Conservation (phyloP, 2,888 invertebrate species). For the Hirtodrosophila alboralis region DNA sequence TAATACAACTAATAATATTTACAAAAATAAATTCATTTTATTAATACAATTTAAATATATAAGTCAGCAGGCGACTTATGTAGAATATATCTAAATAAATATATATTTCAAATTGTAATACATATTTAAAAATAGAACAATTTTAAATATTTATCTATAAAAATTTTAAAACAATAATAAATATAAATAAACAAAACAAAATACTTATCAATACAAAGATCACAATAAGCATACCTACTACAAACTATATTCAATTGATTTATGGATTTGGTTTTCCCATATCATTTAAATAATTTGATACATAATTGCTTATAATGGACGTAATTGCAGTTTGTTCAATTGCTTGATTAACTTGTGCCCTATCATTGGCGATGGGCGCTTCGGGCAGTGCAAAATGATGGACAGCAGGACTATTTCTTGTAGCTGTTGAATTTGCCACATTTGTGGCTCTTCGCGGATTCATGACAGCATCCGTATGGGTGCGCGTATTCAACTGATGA, state of each 20-base stretch:
- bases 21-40: too few species aligned
- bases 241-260: background rate
- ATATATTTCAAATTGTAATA: too few species aligned
- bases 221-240: background rate
- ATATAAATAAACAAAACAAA: too few species aligned
- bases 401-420: background rate
- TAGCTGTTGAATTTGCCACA: background rate
- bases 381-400: slow-evolving; percentile 1
- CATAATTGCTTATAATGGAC: slow-evolving; percentile 45
- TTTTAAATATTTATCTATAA: too few species aligned
- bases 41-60: too few species aligned
- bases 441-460: background rate
- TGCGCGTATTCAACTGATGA: background rate
- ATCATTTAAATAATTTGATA: slow-evolving; percentile 32
- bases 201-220: too few species aligned
- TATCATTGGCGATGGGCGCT: background rate
- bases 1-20: too few species aligned
- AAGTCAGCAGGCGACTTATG: too few species aligned
- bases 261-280: slow-evolving; percentile 4
- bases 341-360: slow-evolving; percentile 5
- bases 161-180: too few species aligned
- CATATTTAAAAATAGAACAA: too few species aligned
- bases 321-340: slow-evolving; percentile 39
- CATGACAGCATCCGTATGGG: background rate
- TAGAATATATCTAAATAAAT: too few species aligned